Percentiles rank a stretch among this genome's conserved stretches.
phyloP scores from a whole-genome alignment of 1,140 invertebrate species.

The Hesperophylax magnus region DNA sequence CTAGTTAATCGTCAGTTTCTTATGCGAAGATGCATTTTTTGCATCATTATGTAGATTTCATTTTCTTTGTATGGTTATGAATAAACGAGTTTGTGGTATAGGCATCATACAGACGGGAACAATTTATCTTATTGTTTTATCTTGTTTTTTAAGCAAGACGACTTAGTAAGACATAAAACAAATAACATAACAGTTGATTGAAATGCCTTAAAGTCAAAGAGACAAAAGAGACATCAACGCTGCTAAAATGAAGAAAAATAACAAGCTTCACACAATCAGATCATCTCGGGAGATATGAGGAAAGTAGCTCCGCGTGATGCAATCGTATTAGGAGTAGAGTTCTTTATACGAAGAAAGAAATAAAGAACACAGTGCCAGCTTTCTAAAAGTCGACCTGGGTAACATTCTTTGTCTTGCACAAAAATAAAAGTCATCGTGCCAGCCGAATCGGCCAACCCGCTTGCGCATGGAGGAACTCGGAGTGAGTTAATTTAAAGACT shows the following conservation, averaged over 20 bases:
- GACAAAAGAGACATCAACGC: conserved; percentile 5
- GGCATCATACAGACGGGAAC: no score
- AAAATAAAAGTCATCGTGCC: conserved; percentile 45
- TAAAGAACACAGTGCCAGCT: conserved; percentile 40
- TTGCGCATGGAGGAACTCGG: background rate
- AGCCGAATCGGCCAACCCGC: conserved; percentile 4
- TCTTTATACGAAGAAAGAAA: conserved; percentile 20
- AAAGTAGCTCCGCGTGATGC: conserved; percentile 28
- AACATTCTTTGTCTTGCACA: conserved; percentile 42
- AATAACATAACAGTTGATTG: background rate
- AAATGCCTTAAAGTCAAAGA: background rate
- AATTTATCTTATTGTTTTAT: no score
- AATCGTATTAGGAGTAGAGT: conserved; percentile 43
- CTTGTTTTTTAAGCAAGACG: background rate
- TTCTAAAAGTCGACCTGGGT: conserved; percentile 46
- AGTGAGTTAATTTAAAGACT: conserved; percentile 20
- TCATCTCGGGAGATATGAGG: conserved; percentile 13
- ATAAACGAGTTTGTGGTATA: no score
- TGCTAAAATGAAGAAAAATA: background rate
- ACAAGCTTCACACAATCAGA: conserved; percentile 9
- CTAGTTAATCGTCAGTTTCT: no score
- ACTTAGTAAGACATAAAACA: background rate
- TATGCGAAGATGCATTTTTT: no score
- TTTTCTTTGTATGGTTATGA: no score
- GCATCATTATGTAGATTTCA: no score